A percentile compares a stretch with the other conserved stretches of the same genome.
Evolutionary conservation across 2,888 invertebrate genomes (phyloP).

Genomic region (Plebejus melissa): DNA sequence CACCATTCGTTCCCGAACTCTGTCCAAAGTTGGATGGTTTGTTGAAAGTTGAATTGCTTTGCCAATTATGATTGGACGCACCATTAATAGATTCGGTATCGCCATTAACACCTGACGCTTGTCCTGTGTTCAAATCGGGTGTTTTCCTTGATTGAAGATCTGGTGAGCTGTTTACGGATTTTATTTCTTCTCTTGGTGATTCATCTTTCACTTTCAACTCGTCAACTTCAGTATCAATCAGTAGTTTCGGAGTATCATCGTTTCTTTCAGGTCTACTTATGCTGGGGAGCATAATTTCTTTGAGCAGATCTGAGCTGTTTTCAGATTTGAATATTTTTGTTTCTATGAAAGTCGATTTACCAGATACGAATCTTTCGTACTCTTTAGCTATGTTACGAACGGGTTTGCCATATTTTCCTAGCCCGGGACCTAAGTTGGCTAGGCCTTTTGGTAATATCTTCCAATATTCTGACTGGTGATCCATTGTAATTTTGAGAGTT

Average conservation of each 20-base stretch:
- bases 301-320: not conserved
- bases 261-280: not conserved
- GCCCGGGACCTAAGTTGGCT: conserved; percentile 49
- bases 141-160: not conserved
- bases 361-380: conserved; percentile 48
- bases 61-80: not conserved
- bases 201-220: not conserved
- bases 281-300: not conserved
- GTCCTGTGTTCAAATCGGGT: not conserved
- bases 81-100: not conserved
- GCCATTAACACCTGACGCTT: not conserved
- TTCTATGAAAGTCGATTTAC: conserved; percentile 37
- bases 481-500: conserved; percentile 49
- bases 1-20: not conserved
- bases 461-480: conserved; percentile 39
- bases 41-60: not conserved
- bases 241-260: not conserved
- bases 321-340: conserved; percentile 34
- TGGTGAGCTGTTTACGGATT: not conserved
- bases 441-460: conserved; percentile 57
- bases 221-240: not conserved
- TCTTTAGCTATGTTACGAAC: conserved; percentile 50
- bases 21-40: not conserved
- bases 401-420: conserved; percentile 53
- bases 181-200: not conserved